These are phyloP conservation scores for Pipa parva DNA, from an alignment of 2,113 vertebrate genomes.

Conservation along the genomic window DNA sequence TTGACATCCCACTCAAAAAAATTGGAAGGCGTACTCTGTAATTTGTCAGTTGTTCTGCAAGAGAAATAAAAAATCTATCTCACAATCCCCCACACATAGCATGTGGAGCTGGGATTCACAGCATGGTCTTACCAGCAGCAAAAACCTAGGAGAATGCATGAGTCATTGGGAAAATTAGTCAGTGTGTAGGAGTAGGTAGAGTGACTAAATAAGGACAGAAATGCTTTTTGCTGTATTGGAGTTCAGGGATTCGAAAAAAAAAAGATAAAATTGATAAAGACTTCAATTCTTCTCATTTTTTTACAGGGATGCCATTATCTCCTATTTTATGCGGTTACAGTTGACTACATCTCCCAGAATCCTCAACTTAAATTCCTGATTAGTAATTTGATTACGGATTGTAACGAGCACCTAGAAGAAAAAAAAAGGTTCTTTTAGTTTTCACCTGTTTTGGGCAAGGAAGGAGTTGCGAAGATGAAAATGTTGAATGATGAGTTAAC, in stretches of 20 bases:
- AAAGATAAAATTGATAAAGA: not conserved
- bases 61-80: too few relatives aligned
- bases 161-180: slow-evolving; percentile 38
- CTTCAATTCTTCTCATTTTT: not conserved
- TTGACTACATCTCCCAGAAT: not conserved
- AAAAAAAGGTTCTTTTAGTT: too few relatives aligned
- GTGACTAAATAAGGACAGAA: slow-evolving; percentile 36
- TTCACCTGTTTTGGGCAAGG: too few relatives aligned
- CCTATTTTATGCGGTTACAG: too few relatives aligned
- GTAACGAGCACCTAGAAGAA: too few relatives aligned
- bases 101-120: slow-evolving; percentile 29
- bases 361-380: not conserved
- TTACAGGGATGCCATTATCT: not conserved
- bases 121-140: slow-evolving; percentile 8
- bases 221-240: not conserved
- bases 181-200: slow-evolving; percentile 25
- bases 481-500: too few relatives aligned
- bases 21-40: slow-evolving; percentile 29
- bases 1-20: slow-evolving; percentile 29
- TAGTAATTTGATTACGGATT: too few relatives aligned
- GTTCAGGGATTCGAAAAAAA: slow-evolving; percentile 13
- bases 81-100: slow-evolving; percentile 35
- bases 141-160: slow-evolving; percentile 26
- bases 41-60: slow-evolving; percentile 23
- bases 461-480: too few relatives aligned